Conservation (phyloP, 2,113 vertebrate species). For the Mirza zaza region DNA sequence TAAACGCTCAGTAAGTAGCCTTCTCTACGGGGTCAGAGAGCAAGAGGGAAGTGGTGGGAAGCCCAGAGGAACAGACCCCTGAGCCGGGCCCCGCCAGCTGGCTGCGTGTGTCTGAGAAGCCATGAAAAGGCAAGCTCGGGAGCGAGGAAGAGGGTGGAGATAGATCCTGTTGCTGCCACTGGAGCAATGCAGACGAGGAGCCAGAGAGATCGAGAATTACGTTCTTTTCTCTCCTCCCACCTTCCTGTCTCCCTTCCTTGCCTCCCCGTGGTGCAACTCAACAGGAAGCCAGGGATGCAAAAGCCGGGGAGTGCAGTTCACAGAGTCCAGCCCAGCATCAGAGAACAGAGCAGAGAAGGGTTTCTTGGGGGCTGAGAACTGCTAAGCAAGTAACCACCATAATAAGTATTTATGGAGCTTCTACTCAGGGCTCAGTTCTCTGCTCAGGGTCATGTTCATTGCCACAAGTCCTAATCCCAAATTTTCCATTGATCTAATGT, state of each 20-base stretch:
- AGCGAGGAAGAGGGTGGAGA: no score
- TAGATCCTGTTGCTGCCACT: accelerated
- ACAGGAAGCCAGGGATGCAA: neutral
- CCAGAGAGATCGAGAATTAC: neutral
- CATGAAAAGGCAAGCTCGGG: neutral
- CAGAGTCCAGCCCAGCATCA: accelerated
- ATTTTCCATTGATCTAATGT: neutral
- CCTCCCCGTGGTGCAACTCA: neutral
- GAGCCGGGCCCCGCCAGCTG: accelerated
- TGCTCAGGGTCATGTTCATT: accelerated
- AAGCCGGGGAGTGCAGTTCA: accelerated
- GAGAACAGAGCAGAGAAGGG: neutral
- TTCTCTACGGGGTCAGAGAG: neutral
- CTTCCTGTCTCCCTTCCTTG: neutral
- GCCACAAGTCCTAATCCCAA: neutral
- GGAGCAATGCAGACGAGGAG: accelerated
- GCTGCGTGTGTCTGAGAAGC: accelerated
- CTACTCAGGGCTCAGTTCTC: no score
- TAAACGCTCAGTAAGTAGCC: no score
- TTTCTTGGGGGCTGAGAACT: accelerated
- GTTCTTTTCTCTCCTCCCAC: no score
- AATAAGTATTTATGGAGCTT: neutral
- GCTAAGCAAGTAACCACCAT: neutral
- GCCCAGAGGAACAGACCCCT: neutral
- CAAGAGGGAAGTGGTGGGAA: neutral